Evolutionary conservation across 2,113 vertebrate genomes (phyloP).

Genomic region (Triplophysa siluroides): DNA sequence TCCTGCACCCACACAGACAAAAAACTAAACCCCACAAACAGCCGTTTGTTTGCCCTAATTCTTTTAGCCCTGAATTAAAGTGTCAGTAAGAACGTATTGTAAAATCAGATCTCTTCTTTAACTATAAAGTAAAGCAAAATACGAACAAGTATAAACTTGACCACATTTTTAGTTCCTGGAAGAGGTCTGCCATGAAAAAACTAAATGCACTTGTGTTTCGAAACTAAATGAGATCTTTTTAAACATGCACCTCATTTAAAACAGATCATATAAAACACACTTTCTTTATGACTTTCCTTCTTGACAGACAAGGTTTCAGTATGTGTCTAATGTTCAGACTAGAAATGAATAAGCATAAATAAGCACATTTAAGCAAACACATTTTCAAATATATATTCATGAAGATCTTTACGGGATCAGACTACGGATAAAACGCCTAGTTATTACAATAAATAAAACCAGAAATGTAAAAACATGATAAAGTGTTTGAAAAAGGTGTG

Average conservation of each 20-base stretch:
- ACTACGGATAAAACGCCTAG: neutral
- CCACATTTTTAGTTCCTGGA: conserved; percentile 38
- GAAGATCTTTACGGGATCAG: neutral
- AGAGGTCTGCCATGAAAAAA: neutral
- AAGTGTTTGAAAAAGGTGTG: neutral
- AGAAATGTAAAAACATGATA: neutral
- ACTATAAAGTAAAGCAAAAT: neutral
- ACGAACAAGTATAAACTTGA: conserved; percentile 39
- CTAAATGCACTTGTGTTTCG: neutral
- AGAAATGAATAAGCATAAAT: neutral
- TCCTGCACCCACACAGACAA: too few relatives aligned
- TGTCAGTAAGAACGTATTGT: neutral
- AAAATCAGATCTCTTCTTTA: neutral
- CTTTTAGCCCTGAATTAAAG: neutral
- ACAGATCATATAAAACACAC: neutral
- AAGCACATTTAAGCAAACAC: neutral
- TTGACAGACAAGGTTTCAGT: too few relatives aligned
- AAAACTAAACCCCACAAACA: conserved; percentile 5
- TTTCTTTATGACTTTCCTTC: neutral
- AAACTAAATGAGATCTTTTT: neutral
- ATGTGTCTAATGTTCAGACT: too few relatives aligned
- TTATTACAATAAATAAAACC: neutral
- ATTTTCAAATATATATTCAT: too few relatives aligned
- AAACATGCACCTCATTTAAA: neutral
- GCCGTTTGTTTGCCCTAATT: neutral